These are phyloP conservation scores for Latheticus oryzae DNA, from an alignment of 2,888 invertebrate genomes.

Conservation along the genomic window DNA sequence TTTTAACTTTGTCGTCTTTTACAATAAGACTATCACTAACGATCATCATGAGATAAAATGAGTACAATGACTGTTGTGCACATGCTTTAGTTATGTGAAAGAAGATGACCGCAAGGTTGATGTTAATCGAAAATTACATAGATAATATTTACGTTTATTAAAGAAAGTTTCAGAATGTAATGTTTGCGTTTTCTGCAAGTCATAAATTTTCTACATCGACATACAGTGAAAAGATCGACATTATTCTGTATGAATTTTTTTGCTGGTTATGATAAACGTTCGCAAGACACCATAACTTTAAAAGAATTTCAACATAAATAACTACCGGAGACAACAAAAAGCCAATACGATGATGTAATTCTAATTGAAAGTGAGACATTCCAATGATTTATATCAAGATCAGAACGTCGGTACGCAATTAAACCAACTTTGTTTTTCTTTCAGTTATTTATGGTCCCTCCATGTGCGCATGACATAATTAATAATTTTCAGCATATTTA, in stretches of 20 bases:
- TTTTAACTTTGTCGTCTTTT: constrained; percentile 31
- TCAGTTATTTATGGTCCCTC: constrained; percentile 21
- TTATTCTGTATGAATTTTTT: constrained; percentile 28
- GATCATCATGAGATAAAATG: constrained; percentile 31
- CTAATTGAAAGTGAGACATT: constrained; percentile 49
- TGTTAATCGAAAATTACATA: neutral
- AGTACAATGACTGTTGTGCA: no score
- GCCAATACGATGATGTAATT: constrained; percentile 43
- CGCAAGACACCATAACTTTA: constrained; percentile 34
- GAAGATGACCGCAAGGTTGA: constrained; percentile 10
- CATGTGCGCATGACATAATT: constrained; percentile 13
- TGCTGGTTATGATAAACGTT: constrained; percentile 33
- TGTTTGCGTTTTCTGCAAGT: neutral
- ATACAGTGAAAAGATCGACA: constrained; percentile 18
- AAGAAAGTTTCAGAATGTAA: neutral
- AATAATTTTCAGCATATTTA: constrained; percentile 11
- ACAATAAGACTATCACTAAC: constrained; percentile 32
- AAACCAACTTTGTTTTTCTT: constrained; percentile 33
- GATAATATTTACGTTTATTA: constrained; percentile 5
- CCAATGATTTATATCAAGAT: constrained; percentile 43
- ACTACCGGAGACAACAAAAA: constrained; percentile 36
- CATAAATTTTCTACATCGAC: constrained; percentile 18
- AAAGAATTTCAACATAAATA: constrained; percentile 39
- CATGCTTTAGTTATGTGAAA: constrained; percentile 1
- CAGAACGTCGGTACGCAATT: constrained; percentile 39